phyloP scores from a whole-genome alignment of 1,140 invertebrate species.

The Palaemon carinicauda region DNA sequence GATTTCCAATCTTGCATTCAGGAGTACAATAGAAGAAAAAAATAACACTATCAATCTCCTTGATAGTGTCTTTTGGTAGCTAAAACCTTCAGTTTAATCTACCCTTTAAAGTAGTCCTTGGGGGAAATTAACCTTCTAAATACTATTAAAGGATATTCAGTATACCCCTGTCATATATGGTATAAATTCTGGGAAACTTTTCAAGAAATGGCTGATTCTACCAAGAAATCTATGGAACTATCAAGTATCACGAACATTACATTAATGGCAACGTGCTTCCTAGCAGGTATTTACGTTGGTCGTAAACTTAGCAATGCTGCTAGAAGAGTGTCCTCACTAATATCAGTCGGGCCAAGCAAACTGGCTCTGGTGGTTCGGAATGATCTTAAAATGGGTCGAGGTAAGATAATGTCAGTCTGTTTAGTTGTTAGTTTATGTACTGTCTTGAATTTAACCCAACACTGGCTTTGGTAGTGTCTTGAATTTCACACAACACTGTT shows the following conservation, averaged over 20 bases:
- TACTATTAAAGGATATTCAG: no score
- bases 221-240: neutral
- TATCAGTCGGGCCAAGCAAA: conserved; percentile 67
- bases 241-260: neutral
- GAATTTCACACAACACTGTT: no score
- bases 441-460: no score
- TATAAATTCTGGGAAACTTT: no score
- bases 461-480: no score
- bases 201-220: neutral
- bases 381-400: conserved; percentile 93
- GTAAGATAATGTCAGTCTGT: conserved; percentile 62
- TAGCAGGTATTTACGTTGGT: conserved; percentile 33
- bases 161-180: no score
- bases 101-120: no score
- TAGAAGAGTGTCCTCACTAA: conserved; percentile 10
- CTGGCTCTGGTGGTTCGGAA: conserved; percentile 86
- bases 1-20: conserved; percentile 82
- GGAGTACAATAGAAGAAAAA: conserved; percentile 64
- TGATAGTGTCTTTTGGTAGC: no score
- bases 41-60: neutral
- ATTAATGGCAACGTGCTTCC: neutral
- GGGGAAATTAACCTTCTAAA: no score
- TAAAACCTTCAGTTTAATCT: no score
- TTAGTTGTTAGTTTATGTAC: neutral
- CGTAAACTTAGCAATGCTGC: neutral